phyloP scores from a whole-genome alignment of 2,888 invertebrate genomes.

The Petrolisthes cinctipes region DNA sequence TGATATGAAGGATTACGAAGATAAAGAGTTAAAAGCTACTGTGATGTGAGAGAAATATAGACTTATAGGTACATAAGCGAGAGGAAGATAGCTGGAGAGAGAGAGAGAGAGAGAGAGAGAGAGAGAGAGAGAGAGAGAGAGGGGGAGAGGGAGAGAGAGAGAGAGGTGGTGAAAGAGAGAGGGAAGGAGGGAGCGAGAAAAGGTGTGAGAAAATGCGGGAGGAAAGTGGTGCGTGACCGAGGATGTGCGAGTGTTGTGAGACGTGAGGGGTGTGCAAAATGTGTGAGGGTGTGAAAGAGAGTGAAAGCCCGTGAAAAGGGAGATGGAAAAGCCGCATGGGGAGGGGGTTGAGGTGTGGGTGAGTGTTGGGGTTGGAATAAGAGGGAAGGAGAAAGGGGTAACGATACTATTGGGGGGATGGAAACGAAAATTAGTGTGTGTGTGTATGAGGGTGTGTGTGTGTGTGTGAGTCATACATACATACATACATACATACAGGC shows the following conservation, averaged over 20 bases:
- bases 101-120: not conserved
- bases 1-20: no score
- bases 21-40: no score
- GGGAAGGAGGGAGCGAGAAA: not conserved
- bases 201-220: not conserved
- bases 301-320: not conserved
- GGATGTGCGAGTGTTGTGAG: not conserved
- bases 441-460: not conserved
- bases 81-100: no score
- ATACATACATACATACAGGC: no score
- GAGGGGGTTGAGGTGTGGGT: no score
- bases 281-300: slow-evolving; percentile 2
- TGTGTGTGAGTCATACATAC: not conserved
- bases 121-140: not conserved
- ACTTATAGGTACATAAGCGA: no score
- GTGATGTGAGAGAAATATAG: no score
- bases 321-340: not conserved
- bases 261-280: not conserved
- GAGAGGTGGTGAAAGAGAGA: not conserved
- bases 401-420: not conserved
- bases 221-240: not conserved
- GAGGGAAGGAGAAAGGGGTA: not conserved
- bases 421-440: not conserved
- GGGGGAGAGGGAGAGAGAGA: not conserved
- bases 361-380: not conserved